phyloP scores from a whole-genome alignment of 2,888 invertebrate species.

The Galerucella pusilla region DNA sequence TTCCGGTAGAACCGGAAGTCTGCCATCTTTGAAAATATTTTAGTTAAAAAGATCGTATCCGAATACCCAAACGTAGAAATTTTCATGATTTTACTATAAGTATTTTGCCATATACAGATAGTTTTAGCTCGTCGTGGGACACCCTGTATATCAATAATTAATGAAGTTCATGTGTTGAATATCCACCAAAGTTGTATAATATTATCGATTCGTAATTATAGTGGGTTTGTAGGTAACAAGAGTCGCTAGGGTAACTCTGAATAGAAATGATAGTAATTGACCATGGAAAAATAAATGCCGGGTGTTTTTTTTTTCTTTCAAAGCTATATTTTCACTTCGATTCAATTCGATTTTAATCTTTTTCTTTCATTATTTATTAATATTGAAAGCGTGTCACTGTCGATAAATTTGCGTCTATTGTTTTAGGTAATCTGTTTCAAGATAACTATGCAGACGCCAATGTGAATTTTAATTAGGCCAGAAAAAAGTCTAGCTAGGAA shows the following conservation, averaged over 20 bases:
- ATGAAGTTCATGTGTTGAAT: conserved; percentile 21
- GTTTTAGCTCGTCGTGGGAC: no score
- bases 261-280: conserved; percentile 9
- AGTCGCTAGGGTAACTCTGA: conserved; percentile 24
- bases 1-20: no score
- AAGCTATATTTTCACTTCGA: not conserved
- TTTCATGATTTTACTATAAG: no score
- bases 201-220: conserved; percentile 26
- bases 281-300: not conserved
- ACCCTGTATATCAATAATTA: conserved; percentile 20
- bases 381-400: not conserved
- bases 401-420: not conserved
- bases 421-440: conserved; percentile 19
- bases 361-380: not conserved
- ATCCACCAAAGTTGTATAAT: not conserved
- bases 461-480: conserved; percentile 14
- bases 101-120: no score
- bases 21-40: no score
- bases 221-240: conserved; percentile 32
- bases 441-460: conserved; percentile 13
- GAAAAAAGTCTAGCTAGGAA: conserved; percentile 15
- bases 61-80: no score
- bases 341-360: not conserved
- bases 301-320: not conserved
- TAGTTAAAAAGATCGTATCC: no score